phyloP scores from a whole-genome alignment of 2,113 vertebrate genomes.

The Callaeas wilsoni region DNA sequence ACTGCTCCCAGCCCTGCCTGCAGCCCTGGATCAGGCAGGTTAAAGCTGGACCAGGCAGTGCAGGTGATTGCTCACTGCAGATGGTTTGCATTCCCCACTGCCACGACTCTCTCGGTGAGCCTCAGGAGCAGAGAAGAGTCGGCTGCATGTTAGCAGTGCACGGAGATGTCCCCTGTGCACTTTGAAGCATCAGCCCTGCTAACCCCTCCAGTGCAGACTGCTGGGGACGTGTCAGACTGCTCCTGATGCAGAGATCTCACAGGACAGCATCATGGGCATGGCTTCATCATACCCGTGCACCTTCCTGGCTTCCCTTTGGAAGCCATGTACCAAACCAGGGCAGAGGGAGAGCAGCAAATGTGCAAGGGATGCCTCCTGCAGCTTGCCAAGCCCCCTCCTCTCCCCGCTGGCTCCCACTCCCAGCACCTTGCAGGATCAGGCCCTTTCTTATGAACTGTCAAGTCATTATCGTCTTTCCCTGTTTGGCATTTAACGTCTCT shows the following conservation, averaged over 20 bases:
- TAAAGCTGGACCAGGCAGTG: background rate
- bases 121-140: background rate
- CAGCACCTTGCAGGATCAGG: constrained; percentile 5
- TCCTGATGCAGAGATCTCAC: background rate
- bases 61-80: background rate
- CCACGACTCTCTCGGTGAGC: background rate
- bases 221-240: background rate
- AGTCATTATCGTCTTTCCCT: constrained; percentile 25
- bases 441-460: constrained; percentile 17
- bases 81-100: background rate
- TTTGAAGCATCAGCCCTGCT: background rate
- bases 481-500: constrained; percentile 31
- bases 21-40: background rate
- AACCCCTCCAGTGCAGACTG: rapidly evolving
- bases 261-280: background rate
- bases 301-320: background rate
- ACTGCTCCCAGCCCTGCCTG: background rate
- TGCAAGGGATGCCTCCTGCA: background rate
- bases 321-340: background rate
- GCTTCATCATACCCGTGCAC: rapidly evolving
- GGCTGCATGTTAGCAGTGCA: rapidly evolving
- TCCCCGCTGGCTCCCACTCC: background rate
- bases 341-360: background rate
- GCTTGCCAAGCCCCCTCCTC: background rate
- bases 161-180: background rate